These are phyloP conservation scores for Lordiphosa collinella DNA, from an alignment of 1,140 invertebrate genomes.

Conservation along the genomic window DNA sequence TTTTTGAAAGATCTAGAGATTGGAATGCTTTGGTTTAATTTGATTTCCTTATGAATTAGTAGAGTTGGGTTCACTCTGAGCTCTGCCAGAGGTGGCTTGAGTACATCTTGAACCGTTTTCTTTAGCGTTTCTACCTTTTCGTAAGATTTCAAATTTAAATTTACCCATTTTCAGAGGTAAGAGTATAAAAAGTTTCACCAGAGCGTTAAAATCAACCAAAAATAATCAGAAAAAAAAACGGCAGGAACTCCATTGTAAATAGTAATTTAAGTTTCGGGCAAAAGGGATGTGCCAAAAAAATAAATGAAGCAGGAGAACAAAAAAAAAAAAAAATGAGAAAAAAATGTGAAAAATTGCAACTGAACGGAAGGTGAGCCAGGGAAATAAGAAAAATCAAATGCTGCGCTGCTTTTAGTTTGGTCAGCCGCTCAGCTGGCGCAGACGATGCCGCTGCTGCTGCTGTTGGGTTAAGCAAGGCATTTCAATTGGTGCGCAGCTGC, in stretches of 20 bases:
- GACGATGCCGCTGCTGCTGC: background rate
- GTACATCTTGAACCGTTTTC: no score
- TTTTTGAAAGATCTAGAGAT: no score
- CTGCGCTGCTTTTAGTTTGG: conserved; percentile 33
- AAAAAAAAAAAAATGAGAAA: conserved; percentile 4
- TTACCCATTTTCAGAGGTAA: no score
- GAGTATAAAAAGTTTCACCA: conserved; percentile 7
- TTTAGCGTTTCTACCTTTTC: no score
- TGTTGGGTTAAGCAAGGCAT: conserved; percentile 27
- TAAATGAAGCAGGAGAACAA: conserved; percentile 23
- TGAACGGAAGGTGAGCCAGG: conserved; percentile 67
- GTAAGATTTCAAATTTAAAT: no score
- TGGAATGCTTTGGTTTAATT: no score
- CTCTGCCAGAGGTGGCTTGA: no score
- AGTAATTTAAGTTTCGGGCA: conserved; percentile 70
- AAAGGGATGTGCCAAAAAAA: conserved; percentile 48
- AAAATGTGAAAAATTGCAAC: conserved; percentile 36
- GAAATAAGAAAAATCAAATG: conserved; percentile 70
- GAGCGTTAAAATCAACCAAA: conserved; percentile 6
- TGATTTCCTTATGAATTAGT: no score
- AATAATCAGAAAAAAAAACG: conserved; percentile 16
- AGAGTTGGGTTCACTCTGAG: no score
- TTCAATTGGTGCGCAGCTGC: conserved; percentile 40
- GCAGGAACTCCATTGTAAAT: conserved; percentile 69
- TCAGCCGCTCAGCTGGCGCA: conserved; percentile 1